Conservation (phyloP, 2,888 invertebrate species). For the Nycteola revayana region DNA sequence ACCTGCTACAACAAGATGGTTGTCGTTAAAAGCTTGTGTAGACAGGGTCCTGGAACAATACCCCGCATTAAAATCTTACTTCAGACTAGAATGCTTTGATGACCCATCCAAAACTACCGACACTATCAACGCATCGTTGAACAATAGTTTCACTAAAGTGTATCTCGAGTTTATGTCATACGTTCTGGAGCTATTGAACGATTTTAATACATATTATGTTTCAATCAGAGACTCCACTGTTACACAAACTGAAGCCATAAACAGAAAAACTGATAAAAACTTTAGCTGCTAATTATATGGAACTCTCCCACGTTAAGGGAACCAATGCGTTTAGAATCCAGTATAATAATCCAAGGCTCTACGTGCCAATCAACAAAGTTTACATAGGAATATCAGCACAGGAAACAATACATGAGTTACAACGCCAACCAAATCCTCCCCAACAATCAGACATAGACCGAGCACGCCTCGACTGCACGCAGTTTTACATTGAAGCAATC, state of each 20-base stretch:
- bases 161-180: conserved; percentile 1
- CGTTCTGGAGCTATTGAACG: neutral
- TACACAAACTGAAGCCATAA: neutral
- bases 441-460: too few species aligned
- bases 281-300: neutral
- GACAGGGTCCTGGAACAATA: too few species aligned
- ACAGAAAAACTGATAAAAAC: neutral
- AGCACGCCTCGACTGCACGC: too few species aligned
- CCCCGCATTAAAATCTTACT: neutral
- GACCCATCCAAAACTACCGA: neutral
- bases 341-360: conserved; percentile 6
- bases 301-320: neutral
- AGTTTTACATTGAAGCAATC: too few species aligned
- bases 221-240: neutral
- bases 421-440: too few species aligned
- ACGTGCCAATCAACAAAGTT: conserved; percentile 1
- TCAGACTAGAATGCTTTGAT: neutral
- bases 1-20: too few species aligned
- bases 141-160: neutral
- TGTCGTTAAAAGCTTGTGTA: too few species aligned
- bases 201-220: neutral
- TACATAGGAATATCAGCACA: conserved; percentile 5
- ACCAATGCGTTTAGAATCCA: conserved; percentile 7
- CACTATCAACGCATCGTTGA: neutral
- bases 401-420: conserved; percentile 5